Evolutionary conservation across 2,797 vertebrate species (phyloP).

Genomic region (Lacerta agilis): DNA sequence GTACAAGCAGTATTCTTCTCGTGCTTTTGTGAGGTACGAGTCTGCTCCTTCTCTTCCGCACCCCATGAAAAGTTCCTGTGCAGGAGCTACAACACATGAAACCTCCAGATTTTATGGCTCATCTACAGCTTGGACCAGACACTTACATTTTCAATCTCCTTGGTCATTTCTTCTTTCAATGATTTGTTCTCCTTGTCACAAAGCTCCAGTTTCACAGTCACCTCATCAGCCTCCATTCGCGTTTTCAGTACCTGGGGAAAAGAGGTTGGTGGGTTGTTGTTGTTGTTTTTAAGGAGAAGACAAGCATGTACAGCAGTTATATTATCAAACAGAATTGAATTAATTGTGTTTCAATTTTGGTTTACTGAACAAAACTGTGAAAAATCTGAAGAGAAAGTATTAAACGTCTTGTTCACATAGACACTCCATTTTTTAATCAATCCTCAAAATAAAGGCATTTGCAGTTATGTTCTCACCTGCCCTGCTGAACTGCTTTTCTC

Average conservation of each 20-base stretch:
- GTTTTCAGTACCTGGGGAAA: conserved; percentile 84
- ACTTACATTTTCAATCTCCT: conserved; percentile 83
- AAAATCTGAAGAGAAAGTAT: not conserved
- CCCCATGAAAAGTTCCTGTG: not conserved
- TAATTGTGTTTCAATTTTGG: no score
- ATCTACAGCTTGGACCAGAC: not conserved
- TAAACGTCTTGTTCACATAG: not conserved
- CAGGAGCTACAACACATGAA: not conserved
- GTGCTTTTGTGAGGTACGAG: no score
- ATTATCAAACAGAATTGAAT: no score
- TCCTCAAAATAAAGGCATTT: no score
- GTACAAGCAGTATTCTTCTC: no score
- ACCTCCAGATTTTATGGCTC: not conserved
- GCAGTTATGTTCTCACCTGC: no score
- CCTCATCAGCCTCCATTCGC: conserved; percentile 85
- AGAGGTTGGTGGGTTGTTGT: not conserved
- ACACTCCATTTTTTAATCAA: not conserved
- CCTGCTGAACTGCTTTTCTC: not conserved
- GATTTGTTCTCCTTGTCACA: conserved; percentile 82
- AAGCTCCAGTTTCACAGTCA: conserved; percentile 80
- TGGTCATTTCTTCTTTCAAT: conserved; percentile 81
- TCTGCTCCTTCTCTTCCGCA: no score
- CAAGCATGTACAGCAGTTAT: no score
- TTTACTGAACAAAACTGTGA: not conserved
- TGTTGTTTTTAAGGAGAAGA: not conserved